phyloP scores from a whole-genome alignment of 2,888 invertebrate species.

The Hirtodrosophila trivittata region DNA sequence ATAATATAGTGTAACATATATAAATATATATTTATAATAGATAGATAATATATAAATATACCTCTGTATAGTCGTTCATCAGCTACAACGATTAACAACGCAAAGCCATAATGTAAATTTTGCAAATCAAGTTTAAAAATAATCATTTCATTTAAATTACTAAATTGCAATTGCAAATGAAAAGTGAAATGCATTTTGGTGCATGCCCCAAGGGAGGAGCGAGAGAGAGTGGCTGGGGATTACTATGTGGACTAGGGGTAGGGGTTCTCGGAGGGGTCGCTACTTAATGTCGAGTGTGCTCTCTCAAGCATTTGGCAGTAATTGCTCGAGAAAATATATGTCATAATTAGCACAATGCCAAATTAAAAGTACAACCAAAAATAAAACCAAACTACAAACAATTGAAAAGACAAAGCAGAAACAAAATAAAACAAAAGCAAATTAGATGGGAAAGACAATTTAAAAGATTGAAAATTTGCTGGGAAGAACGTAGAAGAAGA shows the following conservation, averaged over 20 bases:
- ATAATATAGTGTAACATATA: slow-evolving; percentile 13
- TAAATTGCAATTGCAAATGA: slow-evolving; percentile 25
- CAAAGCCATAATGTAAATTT: slow-evolving; percentile 62
- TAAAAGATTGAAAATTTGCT: neutral
- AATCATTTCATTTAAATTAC: slow-evolving; percentile 60
- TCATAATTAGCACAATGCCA: slow-evolving; percentile 65
- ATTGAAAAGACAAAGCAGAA: neutral
- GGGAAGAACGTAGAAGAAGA: too few relatives aligned
- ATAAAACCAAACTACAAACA: neutral
- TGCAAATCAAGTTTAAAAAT: slow-evolving; percentile 67
- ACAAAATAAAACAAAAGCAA: slow-evolving; percentile 5
- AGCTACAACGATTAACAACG: slow-evolving; percentile 55
- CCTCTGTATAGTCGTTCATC: slow-evolving; percentile 24
- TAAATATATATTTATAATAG: neutral
- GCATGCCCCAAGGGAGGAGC: neutral
- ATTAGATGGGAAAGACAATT: neutral
- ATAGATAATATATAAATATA: neutral
- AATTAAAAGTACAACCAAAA: slow-evolving; percentile 4
- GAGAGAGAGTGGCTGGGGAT: neutral
- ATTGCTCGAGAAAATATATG: slow-evolving; percentile 65
- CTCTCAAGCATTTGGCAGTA: slow-evolving; percentile 76
- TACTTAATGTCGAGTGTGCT: slow-evolving; percentile 66
- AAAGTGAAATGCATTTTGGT: slow-evolving; percentile 31
- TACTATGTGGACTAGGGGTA: neutral
- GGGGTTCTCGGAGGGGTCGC: slow-evolving; percentile 11